A percentile compares a stretch with the other conserved stretches of the same genome.
These are phyloP conservation scores for Microdon myrmicae DNA, from an alignment of 2,888 invertebrate genomes.

Conservation along the genomic window DNA sequence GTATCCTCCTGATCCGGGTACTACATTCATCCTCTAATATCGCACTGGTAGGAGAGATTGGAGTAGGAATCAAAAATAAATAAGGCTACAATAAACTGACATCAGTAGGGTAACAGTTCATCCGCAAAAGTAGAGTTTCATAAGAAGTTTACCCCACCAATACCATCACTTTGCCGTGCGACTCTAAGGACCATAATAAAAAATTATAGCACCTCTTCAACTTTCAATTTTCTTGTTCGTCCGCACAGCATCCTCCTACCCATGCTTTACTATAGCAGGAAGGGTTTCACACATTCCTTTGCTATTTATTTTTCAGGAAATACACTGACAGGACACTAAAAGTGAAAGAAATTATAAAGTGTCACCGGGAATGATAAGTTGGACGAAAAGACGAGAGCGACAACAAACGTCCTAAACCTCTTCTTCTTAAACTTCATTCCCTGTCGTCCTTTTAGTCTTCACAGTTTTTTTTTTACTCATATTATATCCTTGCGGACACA, in stretches of 20 bases:
- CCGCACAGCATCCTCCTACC: conserved; percentile 10
- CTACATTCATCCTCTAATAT: no score
- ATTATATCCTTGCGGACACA: conserved; percentile 38
- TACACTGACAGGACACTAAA: conserved; percentile 65
- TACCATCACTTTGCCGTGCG: no score
- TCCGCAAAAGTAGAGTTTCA: conserved; percentile 23
- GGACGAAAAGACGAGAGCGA: conserved; percentile 53
- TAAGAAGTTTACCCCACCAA: conserved; percentile 29
- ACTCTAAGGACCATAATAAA: conserved; percentile 14
- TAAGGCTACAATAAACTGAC: conserved; percentile 46
- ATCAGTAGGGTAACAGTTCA: conserved; percentile 36
- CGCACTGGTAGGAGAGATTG: no score
- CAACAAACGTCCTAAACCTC: conserved; percentile 28
- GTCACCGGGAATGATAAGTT: conserved; percentile 67
- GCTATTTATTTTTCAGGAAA: conserved; percentile 20
- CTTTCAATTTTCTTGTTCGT: conserved; percentile 37
- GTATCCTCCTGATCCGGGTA: conserved; percentile 3
- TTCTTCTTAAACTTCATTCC: conserved; percentile 21
- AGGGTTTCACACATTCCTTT: background rate
- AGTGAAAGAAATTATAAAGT: conserved; percentile 66
- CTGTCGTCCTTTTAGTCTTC: no score
- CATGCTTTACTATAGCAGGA: no score
- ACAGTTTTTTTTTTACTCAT: background rate
- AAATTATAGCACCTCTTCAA: conserved; percentile 41
- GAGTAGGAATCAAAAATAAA: conserved; percentile 38